phyloP scores from a whole-genome alignment of 1,140 invertebrate species.

The Mamestra configurata region DNA sequence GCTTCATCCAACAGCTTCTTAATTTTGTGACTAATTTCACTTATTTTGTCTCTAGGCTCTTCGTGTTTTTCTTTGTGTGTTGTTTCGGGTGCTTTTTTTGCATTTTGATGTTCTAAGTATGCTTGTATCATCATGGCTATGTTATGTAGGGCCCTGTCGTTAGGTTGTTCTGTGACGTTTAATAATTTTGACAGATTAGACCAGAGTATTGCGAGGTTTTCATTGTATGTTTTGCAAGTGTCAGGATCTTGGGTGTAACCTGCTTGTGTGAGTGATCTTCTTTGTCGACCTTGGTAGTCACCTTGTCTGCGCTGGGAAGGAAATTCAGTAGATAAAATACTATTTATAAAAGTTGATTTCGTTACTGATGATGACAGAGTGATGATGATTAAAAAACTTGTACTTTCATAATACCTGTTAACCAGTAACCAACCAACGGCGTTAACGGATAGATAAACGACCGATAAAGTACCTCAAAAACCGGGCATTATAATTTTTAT shows the following conservation, averaged over 20 bases:
- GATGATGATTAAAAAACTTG: too few species aligned
- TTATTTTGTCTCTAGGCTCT: neutral
- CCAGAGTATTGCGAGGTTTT: conserved; percentile 38
- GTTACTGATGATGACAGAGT: too few species aligned
- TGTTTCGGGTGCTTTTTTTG: neutral
- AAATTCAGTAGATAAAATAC: neutral
- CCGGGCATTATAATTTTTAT: too few species aligned
- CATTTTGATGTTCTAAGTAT: conserved; percentile 29
- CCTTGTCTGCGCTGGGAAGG: neutral
- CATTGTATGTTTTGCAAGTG: conserved; percentile 35
- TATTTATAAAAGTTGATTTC: too few species aligned
- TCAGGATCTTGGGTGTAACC: conserved; percentile 35
- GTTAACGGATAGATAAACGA: too few species aligned
- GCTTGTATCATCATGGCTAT: conserved; percentile 33
- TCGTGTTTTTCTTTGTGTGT: neutral
- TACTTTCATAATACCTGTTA: too few species aligned
- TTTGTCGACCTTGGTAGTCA: neutral
- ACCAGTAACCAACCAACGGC: too few species aligned
- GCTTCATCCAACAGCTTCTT: neutral
- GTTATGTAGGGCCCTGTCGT: conserved; percentile 25
- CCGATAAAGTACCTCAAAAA: too few species aligned
- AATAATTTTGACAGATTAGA: conserved; percentile 11
- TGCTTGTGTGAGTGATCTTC: conserved; percentile 35
- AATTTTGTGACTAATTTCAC: neutral
- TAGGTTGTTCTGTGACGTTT: conserved; percentile 5